Percentiles rank a stretch among this genome's conserved stretches.
Conservation (phyloP, 2,797 vertebrate genomes). For the Pogonophryne albipinna region DNA sequence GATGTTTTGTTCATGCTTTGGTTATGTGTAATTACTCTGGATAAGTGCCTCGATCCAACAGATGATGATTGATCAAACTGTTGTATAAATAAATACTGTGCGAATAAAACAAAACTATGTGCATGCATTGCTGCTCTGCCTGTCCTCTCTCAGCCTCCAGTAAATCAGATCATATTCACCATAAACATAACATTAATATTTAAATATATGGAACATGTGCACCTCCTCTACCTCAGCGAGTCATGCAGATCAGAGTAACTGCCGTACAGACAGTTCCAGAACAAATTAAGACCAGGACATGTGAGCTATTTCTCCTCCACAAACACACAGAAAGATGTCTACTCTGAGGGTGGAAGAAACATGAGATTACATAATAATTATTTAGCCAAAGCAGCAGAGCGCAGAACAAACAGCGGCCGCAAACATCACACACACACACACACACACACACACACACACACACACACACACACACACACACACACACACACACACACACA, state of each 20-base stretch:
- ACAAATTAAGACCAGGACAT: conserved; percentile 11
- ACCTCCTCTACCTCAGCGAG: too few relatives aligned
- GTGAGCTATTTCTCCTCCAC: not conserved
- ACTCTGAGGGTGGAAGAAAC: not conserved
- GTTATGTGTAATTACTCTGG: too few relatives aligned
- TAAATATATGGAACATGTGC: too few relatives aligned
- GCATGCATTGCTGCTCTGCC: not conserved
- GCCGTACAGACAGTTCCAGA: conserved; percentile 28
- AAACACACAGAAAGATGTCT: not conserved
- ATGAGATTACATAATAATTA: not conserved
- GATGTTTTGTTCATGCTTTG: too few relatives aligned
- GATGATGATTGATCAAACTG: too few relatives aligned
- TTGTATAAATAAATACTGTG: too few relatives aligned
- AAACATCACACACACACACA: conserved; percentile 8
- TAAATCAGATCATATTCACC: conserved; percentile 13
- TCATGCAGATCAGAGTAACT: not conserved
- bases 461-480: too few relatives aligned
- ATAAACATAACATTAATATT: not conserved
- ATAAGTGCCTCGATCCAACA: too few relatives aligned
- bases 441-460: too few relatives aligned
- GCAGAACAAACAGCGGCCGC: conserved; percentile 2
- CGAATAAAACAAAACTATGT: too few relatives aligned
- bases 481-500: too few relatives aligned
- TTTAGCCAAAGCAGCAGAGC: conserved; percentile 16
- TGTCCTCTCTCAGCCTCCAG: not conserved